Conservation (phyloP, 1,140 invertebrate species). For the Leptinotarsa defecta region DNA sequence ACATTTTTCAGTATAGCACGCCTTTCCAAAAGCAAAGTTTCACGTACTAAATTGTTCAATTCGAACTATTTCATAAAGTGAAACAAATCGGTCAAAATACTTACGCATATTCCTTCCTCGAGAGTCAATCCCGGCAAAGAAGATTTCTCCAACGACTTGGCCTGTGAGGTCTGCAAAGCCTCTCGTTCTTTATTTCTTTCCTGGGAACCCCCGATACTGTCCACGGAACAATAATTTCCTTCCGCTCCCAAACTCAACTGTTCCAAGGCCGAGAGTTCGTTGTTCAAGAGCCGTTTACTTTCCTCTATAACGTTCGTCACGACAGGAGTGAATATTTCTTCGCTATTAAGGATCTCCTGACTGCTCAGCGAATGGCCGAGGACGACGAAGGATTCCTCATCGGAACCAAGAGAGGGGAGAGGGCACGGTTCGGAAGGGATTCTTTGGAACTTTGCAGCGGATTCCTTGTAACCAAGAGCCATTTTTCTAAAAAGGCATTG, state of each 20-base stretch:
- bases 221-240: not conserved
- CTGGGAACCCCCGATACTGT: conserved; percentile 4
- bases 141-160: not conserved
- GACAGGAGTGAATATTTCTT: conserved; percentile 11
- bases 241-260: conserved; percentile 2
- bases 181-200: not conserved
- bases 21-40: too few species aligned
- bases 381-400: conserved; percentile 35
- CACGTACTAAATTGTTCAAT: too few species aligned
- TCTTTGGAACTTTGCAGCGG: not conserved
- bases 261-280: conserved; percentile 21
- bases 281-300: conserved; percentile 26
- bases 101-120: not conserved
- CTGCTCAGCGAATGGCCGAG: conserved; percentile 23
- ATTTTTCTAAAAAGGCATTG: too few species aligned
- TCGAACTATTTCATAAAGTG: too few species aligned
- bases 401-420: conserved; percentile 14
- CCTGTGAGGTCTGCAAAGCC: not conserved
- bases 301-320: conserved; percentile 15
- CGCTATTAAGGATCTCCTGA: not conserved
- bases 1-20: too few species aligned
- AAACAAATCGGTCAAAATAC: not conserved
- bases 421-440: conserved; percentile 23
- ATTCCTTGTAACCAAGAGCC: too few species aligned
- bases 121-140: conserved; percentile 15